These are phyloP conservation scores for Drosophila pandora DNA, from an alignment of 1,140 invertebrate species.

Conservation along the genomic window DNA sequence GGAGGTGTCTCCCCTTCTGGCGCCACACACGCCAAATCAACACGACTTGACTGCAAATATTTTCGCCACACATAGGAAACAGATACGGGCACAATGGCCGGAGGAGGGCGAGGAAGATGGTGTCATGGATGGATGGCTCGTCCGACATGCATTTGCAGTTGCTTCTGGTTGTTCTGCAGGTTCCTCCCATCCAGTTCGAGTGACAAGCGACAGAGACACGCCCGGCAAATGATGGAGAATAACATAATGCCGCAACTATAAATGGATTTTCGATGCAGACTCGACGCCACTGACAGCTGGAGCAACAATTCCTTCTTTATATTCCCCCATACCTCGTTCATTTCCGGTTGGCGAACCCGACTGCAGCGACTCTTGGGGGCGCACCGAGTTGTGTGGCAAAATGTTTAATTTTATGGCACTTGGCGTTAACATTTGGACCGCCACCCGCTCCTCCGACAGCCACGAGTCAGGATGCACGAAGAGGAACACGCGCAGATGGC, in stretches of 20 bases:
- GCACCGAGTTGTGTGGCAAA: constrained; percentile 23
- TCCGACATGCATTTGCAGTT: constrained; percentile 55
- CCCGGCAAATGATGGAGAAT: constrained; percentile 38
- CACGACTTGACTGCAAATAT: constrained; percentile 14
- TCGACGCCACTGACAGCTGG: constrained; percentile 32
- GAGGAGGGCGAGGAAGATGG: constrained; percentile 2
- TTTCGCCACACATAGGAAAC: neutral
- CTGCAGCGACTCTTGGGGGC: constrained; percentile 53
- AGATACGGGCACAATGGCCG: neutral
- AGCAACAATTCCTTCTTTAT: constrained; percentile 28
- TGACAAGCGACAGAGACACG: constrained; percentile 14
- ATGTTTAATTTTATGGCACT: constrained; percentile 64
- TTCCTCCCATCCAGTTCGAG: constrained; percentile 8
- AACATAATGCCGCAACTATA: constrained; percentile 48
- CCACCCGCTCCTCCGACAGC: constrained; percentile 43
- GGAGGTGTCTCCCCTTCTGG: neutral
- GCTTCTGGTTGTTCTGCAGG: neutral
- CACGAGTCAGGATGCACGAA: constrained; percentile 4
- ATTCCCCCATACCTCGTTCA: constrained; percentile 18
- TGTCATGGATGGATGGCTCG: constrained; percentile 36
- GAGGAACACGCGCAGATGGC: constrained; percentile 2
- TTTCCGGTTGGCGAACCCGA: constrained; percentile 49
- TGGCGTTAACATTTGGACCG: constrained; percentile 64
- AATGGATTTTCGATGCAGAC: constrained; percentile 59
- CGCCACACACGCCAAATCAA: constrained; percentile 23